Percentiles rank a stretch among this genome's conserved stretches.
These are phyloP conservation scores for Zapornia atra DNA, from an alignment of 2,113 vertebrate species.

Conservation along the genomic window DNA sequence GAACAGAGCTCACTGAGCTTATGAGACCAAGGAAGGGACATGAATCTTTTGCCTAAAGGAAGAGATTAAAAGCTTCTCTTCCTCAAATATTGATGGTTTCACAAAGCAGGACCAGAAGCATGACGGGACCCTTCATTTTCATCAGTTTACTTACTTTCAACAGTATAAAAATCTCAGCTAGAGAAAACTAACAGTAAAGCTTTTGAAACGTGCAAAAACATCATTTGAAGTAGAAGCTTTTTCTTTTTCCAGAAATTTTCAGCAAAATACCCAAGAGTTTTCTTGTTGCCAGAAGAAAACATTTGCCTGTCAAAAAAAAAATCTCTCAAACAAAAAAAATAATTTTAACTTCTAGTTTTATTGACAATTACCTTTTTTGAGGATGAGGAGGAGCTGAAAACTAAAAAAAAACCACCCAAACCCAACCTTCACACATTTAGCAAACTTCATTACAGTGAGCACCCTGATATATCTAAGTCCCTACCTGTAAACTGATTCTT, in stretches of 20 bases:
- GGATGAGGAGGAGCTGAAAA: not conserved
- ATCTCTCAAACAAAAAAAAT: not conserved
- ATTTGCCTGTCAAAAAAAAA: not conserved
- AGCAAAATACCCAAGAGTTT: not conserved
- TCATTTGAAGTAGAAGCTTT: not conserved
- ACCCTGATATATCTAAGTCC: not conserved
- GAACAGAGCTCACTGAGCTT: not conserved
- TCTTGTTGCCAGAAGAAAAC: not conserved
- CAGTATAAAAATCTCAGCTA: not conserved
- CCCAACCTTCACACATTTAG: not conserved
- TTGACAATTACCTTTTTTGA: not conserved
- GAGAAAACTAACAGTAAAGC: not conserved
- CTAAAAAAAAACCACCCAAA: not conserved
- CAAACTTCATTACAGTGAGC: not conserved
- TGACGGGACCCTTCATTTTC: not conserved
- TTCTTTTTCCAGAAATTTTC: not conserved
- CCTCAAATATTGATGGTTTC: not conserved
- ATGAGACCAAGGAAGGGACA: not conserved
- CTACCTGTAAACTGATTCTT: not conserved
- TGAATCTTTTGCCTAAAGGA: not conserved
- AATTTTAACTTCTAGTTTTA: not conserved
- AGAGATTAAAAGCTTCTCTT: not conserved
- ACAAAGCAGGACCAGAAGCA: not conserved
- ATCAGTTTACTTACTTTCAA: not conserved
- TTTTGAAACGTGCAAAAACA: not conserved